Conservation (phyloP, 2,113 vertebrate species). For the Pseudopodoces humilis region DNA sequence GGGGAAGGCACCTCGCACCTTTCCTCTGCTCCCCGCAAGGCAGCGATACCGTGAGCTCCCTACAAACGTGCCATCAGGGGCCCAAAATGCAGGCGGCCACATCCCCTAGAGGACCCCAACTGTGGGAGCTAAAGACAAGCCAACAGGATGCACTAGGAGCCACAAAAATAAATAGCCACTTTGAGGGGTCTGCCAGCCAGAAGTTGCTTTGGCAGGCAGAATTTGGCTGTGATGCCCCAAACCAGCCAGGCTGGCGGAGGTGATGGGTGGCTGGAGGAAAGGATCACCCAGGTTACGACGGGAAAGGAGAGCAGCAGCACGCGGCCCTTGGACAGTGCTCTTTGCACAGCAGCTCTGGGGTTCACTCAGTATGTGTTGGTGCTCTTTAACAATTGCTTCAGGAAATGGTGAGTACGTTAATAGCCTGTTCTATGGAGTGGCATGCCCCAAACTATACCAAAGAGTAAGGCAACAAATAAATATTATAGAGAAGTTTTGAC, state of each 20-base stretch:
- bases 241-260: accelerated
- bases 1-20: background rate
- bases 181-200: background rate
- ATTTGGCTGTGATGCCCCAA: background rate
- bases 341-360: background rate
- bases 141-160: background rate
- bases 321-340: background rate
- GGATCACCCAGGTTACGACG: accelerated
- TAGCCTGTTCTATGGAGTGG: background rate
- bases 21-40: background rate
- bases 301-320: background rate
- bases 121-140: background rate
- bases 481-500: background rate
- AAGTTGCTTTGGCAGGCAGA: background rate
- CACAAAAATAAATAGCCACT: background rate
- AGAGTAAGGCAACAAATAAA: background rate
- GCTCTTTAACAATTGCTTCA: background rate
- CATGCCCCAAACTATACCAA: background rate
- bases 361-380: accelerated
- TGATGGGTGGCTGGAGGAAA: background rate
- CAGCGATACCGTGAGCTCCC: no score
- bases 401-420: background rate
- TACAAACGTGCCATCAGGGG: accelerated
- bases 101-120: background rate
- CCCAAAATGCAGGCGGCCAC: background rate